Evolutionary conservation across 2,888 invertebrate genomes (phyloP).

Genomic region (Hedya salicella): DNA sequence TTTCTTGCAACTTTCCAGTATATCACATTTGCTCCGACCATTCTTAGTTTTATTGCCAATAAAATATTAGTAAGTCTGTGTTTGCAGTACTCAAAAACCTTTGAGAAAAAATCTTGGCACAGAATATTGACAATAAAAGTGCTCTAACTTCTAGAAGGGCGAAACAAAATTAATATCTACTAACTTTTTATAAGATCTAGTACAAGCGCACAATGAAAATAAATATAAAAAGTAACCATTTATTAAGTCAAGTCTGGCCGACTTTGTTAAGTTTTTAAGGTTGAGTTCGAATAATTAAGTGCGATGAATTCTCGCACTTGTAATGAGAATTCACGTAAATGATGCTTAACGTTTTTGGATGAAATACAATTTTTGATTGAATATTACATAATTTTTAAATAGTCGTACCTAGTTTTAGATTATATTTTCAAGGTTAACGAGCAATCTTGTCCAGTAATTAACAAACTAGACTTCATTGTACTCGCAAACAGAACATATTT

Average conservation of each 20-base stretch:
- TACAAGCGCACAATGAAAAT: background rate
- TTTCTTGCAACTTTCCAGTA: background rate
- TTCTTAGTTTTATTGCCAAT: background rate
- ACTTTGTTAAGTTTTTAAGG: background rate
- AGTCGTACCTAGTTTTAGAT: no score
- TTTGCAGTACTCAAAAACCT: background rate
- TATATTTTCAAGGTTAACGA: no score
- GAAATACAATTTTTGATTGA: no score
- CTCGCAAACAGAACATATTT: no score
- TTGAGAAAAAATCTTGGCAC: background rate
- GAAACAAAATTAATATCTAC: background rate
- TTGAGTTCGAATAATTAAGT: background rate
- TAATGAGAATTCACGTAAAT: no score
- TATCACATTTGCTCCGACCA: background rate
- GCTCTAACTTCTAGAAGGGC: background rate
- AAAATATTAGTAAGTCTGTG: background rate
- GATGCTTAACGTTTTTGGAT: no score
- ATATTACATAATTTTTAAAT: no score
- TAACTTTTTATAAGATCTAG: background rate
- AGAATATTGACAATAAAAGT: slow-evolving; percentile 3
- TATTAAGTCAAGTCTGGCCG: background rate
- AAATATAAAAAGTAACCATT: slow-evolving; percentile 4
- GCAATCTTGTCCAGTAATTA: no score
- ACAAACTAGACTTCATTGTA: no score
- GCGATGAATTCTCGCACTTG: no score